A percentile compares a stretch with the other conserved stretches of the same genome.
phyloP scores from a whole-genome alignment of 2,113 vertebrate species.

The Microcebus murinus region DNA sequence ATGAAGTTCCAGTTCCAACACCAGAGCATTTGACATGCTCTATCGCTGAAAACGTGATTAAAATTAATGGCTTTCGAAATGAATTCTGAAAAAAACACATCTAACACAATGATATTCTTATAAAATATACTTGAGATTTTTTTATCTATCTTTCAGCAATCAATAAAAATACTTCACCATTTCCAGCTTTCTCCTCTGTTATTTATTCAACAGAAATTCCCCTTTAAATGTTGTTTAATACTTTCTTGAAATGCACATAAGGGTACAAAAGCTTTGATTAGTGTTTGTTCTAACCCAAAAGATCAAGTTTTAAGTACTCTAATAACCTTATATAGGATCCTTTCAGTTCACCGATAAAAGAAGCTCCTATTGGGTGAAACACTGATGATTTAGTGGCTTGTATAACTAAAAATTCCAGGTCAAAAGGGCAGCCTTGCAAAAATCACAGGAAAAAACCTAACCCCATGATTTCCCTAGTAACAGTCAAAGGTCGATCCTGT shows the following conservation, averaged over 20 bases:
- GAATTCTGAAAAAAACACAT: not conserved
- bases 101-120: not conserved
- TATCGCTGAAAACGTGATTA: not conserved
- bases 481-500: too few species aligned
- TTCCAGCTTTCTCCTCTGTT: not conserved
- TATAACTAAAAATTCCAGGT: not conserved
- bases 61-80: not conserved
- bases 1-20: not conserved
- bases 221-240: not conserved
- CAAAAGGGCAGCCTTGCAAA: too few species aligned
- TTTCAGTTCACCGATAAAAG: not conserved
- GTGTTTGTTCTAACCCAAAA: not conserved
- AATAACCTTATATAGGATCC: not conserved
- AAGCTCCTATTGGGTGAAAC: not conserved
- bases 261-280: not conserved
- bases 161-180: not conserved
- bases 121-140: not conserved
- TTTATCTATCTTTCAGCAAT: not conserved
- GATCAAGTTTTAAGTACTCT: not conserved
- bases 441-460: too few species aligned
- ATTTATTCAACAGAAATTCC: not conserved
- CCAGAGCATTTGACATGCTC: not conserved
- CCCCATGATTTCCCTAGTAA: too few species aligned
- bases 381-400: not conserved
- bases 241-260: not conserved